A percentile compares a stretch with the other conserved stretches of the same genome.
Evolutionary conservation across 1,140 invertebrate species (phyloP).

Genomic region (Sipha flava): DNA sequence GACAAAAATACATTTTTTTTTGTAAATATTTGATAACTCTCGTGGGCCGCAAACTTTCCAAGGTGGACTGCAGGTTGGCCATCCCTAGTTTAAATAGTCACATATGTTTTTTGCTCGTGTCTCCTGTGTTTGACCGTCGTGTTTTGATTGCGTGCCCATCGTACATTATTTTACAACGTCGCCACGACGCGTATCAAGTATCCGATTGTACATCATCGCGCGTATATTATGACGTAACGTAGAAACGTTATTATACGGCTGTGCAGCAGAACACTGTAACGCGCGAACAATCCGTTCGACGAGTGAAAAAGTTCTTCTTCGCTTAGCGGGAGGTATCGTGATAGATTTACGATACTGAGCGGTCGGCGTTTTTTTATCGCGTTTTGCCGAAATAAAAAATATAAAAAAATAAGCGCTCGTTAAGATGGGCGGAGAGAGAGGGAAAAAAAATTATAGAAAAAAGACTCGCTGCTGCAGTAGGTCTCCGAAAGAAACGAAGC

Average conservation of each 20-base stretch:
- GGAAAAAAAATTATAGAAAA: background rate
- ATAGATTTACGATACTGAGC: slow-evolving; percentile 1
- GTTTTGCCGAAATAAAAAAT: background rate
- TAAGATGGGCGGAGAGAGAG: background rate
- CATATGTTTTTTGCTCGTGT: no score
- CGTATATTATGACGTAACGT: no score
- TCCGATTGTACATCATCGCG: no score
- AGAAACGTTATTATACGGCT: no score
- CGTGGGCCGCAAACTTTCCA: no score
- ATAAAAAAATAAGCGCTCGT: background rate
- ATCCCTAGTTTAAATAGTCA: no score
- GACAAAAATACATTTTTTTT: no score
- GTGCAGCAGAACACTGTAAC: no score
- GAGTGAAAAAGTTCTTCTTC: slow-evolving; percentile 14
- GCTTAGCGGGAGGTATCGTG: background rate
- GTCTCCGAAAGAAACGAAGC: background rate
- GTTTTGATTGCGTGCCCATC: background rate
- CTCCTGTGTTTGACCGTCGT: no score
- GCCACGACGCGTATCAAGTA: no score
- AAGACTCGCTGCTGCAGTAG: background rate
- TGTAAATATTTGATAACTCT: no score
- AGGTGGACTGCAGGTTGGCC: no score
- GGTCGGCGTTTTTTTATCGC: slow-evolving; percentile 10
- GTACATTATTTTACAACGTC: background rate
- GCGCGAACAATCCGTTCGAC: background rate